Evolutionary conservation across 1,140 invertebrate genomes (phyloP).

Genomic region (Brachionus calyciflorus): DNA sequence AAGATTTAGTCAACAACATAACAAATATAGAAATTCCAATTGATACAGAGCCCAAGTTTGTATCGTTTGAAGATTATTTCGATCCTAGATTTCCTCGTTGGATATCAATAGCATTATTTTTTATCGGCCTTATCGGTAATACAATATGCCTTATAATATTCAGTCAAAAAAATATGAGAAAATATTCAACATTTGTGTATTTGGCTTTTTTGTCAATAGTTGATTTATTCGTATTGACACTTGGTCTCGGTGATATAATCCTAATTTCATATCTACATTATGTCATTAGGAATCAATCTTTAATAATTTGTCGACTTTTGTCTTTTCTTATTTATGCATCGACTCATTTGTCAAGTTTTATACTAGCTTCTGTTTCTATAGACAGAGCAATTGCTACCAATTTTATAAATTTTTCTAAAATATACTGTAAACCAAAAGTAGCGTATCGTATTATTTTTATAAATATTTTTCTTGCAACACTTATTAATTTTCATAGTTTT

Average conservation of each 20-base stretch:
- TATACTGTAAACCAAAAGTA: slow-evolving; percentile 18
- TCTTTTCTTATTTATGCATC: slow-evolving; percentile 42
- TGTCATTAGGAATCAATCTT: not conserved
- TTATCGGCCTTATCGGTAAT: slow-evolving; percentile 34
- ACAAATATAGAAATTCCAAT: no score
- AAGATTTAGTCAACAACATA: no score
- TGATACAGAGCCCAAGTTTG: no score
- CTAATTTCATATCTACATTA: slow-evolving; percentile 27
- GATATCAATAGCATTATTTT: not conserved
- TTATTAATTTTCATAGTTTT: slow-evolving; percentile 37
- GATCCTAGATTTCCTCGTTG: slow-evolving; percentile 30
- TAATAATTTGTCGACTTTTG: slow-evolving; percentile 17
- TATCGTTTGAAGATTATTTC: slow-evolving; percentile 36
- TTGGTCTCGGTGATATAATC: slow-evolving; percentile 43
- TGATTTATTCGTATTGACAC: slow-evolving; percentile 1
- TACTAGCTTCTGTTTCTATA: slow-evolving; percentile 27
- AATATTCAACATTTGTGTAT: slow-evolving; percentile 45
- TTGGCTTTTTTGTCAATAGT: slow-evolving; percentile 43
- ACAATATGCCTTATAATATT: slow-evolving; percentile 37
- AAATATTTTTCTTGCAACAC: not conserved
- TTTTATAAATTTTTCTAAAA: slow-evolving; percentile 36
- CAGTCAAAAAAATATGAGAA: not conserved
- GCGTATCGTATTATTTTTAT: slow-evolving; percentile 11
- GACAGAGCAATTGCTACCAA: slow-evolving; percentile 39
- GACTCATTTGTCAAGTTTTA: slow-evolving; percentile 37